These are phyloP conservation scores for Drosophila dives DNA, from an alignment of 2,888 invertebrate genomes.

Conservation along the genomic window DNA sequence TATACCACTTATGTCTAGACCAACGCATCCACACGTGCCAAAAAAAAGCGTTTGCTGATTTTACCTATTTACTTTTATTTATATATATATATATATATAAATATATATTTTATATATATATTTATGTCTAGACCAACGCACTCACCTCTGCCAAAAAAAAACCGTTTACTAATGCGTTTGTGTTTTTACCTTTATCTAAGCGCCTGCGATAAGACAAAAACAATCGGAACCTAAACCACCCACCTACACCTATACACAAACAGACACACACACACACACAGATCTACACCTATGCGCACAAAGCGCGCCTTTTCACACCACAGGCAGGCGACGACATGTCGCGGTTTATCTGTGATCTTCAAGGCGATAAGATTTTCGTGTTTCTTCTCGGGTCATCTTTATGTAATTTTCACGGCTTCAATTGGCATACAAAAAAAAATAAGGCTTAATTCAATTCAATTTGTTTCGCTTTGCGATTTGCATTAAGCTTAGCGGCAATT, in stretches of 20 bases:
- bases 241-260: conserved; percentile 1
- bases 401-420: conserved; percentile 28
- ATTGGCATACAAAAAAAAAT: conserved; percentile 28
- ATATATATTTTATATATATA: conserved; percentile 1
- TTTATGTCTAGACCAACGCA: conserved; percentile 13
- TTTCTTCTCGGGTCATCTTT: conserved; percentile 22
- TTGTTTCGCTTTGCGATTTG: background rate
- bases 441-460: conserved; percentile 23
- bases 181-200: conserved; percentile 39
- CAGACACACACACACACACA: conserved; percentile 1
- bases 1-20: background rate
- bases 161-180: background rate
- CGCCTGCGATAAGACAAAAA: conserved; percentile 45
- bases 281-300: background rate
- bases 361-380: conserved; percentile 31
- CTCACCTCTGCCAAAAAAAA: conserved; percentile 18
- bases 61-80: background rate
- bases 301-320: conserved; percentile 45
- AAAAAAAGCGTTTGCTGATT: too few species aligned
- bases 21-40: too few species aligned
- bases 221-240: conserved; percentile 2
- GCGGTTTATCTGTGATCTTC: conserved; percentile 30
- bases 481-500: conserved; percentile 1
- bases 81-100: background rate
- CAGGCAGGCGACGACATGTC: conserved; percentile 21